Conservation (phyloP, 2,797 vertebrate species). For the Sebastes hubbsi region DNA sequence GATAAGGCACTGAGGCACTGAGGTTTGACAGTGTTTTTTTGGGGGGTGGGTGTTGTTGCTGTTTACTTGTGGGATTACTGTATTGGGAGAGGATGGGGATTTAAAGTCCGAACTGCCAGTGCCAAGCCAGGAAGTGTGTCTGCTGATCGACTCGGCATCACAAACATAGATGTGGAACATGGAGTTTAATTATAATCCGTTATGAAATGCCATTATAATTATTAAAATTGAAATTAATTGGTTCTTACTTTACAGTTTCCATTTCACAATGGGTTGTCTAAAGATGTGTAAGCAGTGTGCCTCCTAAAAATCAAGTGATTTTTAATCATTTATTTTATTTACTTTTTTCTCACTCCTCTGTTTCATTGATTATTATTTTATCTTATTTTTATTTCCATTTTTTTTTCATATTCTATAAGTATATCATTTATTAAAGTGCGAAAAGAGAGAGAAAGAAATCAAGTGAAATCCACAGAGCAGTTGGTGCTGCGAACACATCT, state of each 20-base stretch:
- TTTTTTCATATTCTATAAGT: too few species aligned
- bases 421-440: rapidly evolving
- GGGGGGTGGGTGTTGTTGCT: background rate
- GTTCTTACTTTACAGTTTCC: background rate
- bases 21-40: conserved; percentile 11
- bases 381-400: too few species aligned
- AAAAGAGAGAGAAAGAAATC: too few species aligned
- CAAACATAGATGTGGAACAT: background rate
- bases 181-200: background rate
- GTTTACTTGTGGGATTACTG: conserved; percentile 67
- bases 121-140: conserved; percentile 50
- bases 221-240: background rate
- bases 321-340: too few species aligned
- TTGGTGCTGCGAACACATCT: background rate
- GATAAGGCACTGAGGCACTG: conserved; percentile 50
- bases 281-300: background rate
- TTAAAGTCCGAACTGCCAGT: conserved; percentile 9
- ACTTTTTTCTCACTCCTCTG: too few species aligned
- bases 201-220: background rate
- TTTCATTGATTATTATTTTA: too few species aligned
- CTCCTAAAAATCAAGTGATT: background rate
- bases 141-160: conserved; percentile 5
- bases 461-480: too few species aligned
- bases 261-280: background rate
- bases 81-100: conserved; percentile 48